These are phyloP conservation scores for Encarsia formosa DNA, from an alignment of 2,888 invertebrate species.

Conservation along the genomic window DNA sequence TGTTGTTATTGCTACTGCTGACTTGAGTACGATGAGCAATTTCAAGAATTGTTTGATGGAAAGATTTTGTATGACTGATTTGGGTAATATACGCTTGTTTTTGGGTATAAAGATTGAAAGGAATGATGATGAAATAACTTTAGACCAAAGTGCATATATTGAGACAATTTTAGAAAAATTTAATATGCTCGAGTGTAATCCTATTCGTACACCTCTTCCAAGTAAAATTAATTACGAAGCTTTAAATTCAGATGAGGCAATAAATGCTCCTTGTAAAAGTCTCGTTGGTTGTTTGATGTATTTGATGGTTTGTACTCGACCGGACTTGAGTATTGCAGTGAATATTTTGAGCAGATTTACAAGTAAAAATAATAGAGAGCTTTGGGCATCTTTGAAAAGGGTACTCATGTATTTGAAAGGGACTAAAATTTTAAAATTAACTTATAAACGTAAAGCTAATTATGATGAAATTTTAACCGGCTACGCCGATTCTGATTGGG, in stretches of 20 bases:
- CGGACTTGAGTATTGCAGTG: constrained; percentile 15
- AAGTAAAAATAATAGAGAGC: too few relatives aligned
- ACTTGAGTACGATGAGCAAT: constrained; percentile 6
- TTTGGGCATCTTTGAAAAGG: too few relatives aligned
- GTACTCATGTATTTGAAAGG: constrained; percentile 25
- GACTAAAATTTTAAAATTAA: too few relatives aligned
- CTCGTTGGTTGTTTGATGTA: constrained; percentile 28
- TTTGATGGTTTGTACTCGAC: constrained; percentile 21
- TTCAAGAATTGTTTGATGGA: constrained; percentile 12
- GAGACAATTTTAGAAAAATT: constrained; percentile 16
- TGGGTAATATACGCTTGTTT: constrained; percentile 6
- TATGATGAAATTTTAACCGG: too few relatives aligned
- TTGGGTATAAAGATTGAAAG: constrained; percentile 4
- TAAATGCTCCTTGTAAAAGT: constrained; percentile 19
- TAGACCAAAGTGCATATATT: constrained; percentile 18
- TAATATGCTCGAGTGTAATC: constrained; percentile 17
- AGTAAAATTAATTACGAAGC: constrained; percentile 1
- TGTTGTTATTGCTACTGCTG: constrained; percentile 4
- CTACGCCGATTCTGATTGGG: too few relatives aligned
- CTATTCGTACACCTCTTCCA: constrained; percentile 10
- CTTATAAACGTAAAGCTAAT: too few relatives aligned
- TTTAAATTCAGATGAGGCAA: constrained; percentile 7
- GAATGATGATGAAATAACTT: constrained; percentile 2
- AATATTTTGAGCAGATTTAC: too few relatives aligned
- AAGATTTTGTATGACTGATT: constrained; percentile 11